Percentiles rank a stretch among this genome's conserved stretches.
phyloP scores from a whole-genome alignment of 1,140 invertebrate species.

The Papilio helenus region DNA sequence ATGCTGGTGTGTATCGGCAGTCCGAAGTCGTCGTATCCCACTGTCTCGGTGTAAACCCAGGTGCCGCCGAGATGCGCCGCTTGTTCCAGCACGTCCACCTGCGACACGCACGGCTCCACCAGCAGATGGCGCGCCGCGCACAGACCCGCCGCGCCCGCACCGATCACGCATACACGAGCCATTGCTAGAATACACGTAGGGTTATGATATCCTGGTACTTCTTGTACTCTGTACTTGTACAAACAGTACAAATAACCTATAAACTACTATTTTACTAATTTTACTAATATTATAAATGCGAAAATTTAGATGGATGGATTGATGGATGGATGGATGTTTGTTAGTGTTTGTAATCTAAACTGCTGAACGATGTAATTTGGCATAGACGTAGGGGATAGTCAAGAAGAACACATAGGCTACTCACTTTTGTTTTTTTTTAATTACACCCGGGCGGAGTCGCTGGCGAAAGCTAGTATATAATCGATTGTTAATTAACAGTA shows the following conservation, averaged over 20 bases:
- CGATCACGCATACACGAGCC: slow-evolving; percentile 87
- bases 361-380: too few species aligned
- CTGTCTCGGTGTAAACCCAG: slow-evolving; percentile 91
- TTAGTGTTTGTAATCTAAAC: too few species aligned
- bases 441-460: too few species aligned
- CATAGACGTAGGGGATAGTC: too few species aligned
- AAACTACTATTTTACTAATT: too few species aligned
- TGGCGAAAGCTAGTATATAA: background rate
- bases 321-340: too few species aligned
- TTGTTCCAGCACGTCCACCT: slow-evolving; percentile 90
- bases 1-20: slow-evolving; percentile 94
- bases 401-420: too few species aligned
- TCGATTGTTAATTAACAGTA: background rate
- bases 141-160: slow-evolving; percentile 91
- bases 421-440: too few species aligned
- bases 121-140: slow-evolving; percentile 86
- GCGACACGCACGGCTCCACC: slow-evolving; percentile 84
- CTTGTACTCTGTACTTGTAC: background rate
- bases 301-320: too few species aligned
- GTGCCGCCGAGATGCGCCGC: slow-evolving; percentile 91
- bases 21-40: slow-evolving; percentile 88
- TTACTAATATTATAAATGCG: too few species aligned
- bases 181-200: slow-evolving; percentile 49
- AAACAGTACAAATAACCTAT: too few species aligned
- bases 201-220: background rate